phyloP scores from a whole-genome alignment of 1,140 invertebrate species.

The Drosophila albomicans region DNA sequence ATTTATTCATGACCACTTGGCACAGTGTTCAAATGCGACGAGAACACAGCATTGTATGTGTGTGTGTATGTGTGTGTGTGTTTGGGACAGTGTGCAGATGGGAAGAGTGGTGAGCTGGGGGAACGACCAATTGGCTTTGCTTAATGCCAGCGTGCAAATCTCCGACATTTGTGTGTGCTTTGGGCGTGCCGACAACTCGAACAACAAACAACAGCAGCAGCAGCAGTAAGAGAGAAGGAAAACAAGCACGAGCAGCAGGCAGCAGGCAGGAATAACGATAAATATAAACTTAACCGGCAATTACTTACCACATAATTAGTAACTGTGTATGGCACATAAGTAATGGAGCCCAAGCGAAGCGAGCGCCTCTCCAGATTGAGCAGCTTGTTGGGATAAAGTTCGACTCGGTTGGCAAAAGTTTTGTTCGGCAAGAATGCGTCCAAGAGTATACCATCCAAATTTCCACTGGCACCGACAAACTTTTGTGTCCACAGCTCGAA shows the following conservation, averaged over 20 bases:
- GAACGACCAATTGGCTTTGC: slow-evolving; percentile 77
- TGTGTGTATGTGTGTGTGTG: too few species aligned
- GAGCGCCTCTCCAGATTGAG: slow-evolving; percentile 71
- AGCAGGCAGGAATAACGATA: slow-evolving; percentile 55
- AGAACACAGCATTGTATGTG: slow-evolving; percentile 31
- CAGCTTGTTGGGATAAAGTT: slow-evolving; percentile 84
- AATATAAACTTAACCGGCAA: slow-evolving; percentile 84
- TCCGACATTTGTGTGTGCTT: slow-evolving; percentile 66
- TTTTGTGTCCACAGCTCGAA: slow-evolving; percentile 84
- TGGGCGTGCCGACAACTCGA: slow-evolving; percentile 42
- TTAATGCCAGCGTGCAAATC: slow-evolving; percentile 78
- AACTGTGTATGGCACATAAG: slow-evolving; percentile 83
- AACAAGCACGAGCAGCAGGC: slow-evolving; percentile 5
- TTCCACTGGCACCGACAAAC: slow-evolving; percentile 79
- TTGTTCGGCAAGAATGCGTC: slow-evolving; percentile 79
- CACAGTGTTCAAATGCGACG: slow-evolving; percentile 64
- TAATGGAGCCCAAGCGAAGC: slow-evolving; percentile 74
- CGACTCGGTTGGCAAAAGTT: slow-evolving; percentile 73
- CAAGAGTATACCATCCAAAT: slow-evolving; percentile 78
- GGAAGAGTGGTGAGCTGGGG: not conserved
- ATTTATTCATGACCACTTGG: slow-evolving; percentile 75
- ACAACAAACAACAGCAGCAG: slow-evolving; percentile 43
- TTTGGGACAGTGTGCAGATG: slow-evolving; percentile 3
- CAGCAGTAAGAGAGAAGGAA: slow-evolving; percentile 20
- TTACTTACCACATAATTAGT: slow-evolving; percentile 85